A percentile compares a stretch with the other conserved stretches of the same genome.
Evolutionary conservation across 2,113 vertebrate species (phyloP).

Genomic region (Gadus macrocephalus): DNA sequence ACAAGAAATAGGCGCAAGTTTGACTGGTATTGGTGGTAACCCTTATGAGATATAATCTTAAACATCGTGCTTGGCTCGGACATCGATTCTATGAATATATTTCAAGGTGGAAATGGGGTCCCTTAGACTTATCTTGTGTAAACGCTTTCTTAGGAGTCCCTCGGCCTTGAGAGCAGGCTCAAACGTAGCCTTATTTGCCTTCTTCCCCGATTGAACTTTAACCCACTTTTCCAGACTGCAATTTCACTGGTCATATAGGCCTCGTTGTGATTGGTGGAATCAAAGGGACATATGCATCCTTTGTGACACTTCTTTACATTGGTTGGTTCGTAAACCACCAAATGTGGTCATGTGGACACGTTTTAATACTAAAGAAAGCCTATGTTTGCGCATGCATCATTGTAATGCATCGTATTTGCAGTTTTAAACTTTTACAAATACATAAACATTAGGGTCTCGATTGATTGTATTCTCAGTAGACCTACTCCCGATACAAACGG

Average conservation of each 20-base stretch:
- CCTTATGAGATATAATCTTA: too few species aligned
- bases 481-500: too few species aligned
- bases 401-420: too few species aligned
- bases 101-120: not conserved
- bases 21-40: not conserved
- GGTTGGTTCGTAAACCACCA: too few species aligned
- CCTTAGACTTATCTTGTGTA: not conserved
- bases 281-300: not conserved
- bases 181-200: conserved; percentile 37
- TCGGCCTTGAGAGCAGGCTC: not conserved
- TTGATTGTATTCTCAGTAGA: too few species aligned
- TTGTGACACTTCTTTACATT: not conserved
- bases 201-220: conserved; percentile 57
- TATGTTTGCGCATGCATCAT: too few species aligned
- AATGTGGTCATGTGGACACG: too few species aligned
- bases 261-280: conserved; percentile 22
- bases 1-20: not conserved
- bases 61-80: not conserved
- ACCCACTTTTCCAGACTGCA: conserved; percentile 54
- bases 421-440: too few species aligned
- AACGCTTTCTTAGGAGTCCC: too few species aligned
- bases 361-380: too few species aligned
- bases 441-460: too few species aligned
- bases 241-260: not conserved
- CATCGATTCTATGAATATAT: not conserved